Evolutionary conservation across 2,797 vertebrate genomes (phyloP).

Genomic region (Phalanger gymnotis): DNA sequence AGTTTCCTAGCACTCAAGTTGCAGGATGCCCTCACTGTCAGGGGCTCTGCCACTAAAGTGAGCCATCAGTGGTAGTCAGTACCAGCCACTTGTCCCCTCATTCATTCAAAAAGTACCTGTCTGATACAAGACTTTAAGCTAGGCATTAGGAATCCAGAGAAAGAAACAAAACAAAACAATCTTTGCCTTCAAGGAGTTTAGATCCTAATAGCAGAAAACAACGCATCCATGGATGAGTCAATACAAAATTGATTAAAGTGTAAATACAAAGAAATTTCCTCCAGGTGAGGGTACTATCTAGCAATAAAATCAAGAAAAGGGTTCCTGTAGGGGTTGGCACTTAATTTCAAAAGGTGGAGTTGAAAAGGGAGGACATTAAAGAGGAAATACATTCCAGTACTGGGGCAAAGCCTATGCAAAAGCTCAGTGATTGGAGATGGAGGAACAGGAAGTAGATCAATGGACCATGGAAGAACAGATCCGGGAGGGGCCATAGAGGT

Average conservation of each 20-base stretch:
- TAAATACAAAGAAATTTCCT: background rate
- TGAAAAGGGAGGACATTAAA: background rate
- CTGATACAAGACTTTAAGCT: background rate
- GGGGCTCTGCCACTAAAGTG: background rate
- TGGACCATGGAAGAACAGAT: background rate
- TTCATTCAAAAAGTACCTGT: background rate
- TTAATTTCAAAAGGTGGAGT: background rate
- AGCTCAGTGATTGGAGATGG: background rate
- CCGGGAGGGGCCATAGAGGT: background rate
- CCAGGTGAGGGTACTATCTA: background rate
- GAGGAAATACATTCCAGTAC: background rate
- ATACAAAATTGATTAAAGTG: background rate
- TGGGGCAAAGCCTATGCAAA: background rate
- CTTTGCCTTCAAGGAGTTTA: background rate
- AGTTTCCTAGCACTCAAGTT: background rate
- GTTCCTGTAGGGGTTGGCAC: background rate
- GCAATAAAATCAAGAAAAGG: background rate
- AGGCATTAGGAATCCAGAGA: background rate
- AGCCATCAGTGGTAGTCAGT: background rate
- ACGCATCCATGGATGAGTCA: background rate
- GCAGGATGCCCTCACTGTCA: background rate
- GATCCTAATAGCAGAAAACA: background rate
- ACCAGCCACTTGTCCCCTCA: background rate
- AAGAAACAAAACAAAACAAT: background rate
- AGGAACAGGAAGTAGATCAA: background rate